Evolutionary conservation across 2,113 vertebrate genomes (phyloP).

Genomic region (Neolamprologus longior): DNA sequence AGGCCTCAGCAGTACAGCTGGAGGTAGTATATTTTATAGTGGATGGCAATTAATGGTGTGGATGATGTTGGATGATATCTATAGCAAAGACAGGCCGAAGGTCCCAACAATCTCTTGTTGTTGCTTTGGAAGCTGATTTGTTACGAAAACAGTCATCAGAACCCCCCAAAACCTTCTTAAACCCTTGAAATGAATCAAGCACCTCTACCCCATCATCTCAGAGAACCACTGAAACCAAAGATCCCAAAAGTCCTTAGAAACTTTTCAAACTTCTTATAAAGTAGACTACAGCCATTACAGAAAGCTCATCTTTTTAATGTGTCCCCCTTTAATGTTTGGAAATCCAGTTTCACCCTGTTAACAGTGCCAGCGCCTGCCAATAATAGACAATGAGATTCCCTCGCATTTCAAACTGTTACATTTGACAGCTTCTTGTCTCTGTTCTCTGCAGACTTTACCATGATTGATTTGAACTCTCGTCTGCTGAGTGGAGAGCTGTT

Average conservation of each 20-base stretch:
- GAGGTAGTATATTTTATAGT: not conserved
- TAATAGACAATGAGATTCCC: not conserved
- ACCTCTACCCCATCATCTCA: not conserved
- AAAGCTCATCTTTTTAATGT: not conserved
- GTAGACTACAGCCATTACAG: not conserved
- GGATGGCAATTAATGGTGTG: not conserved
- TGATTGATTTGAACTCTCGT: not conserved
- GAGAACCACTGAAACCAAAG: not conserved
- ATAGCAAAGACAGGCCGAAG: not conserved
- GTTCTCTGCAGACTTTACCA: not conserved
- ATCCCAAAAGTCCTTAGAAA: not conserved
- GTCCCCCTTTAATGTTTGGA: not conserved
- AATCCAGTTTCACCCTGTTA: not conserved
- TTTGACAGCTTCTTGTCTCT: not conserved
- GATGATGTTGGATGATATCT: not conserved
- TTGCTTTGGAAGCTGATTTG: not conserved
- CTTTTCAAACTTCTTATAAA: not conserved
- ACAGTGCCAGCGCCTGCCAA: not conserved
- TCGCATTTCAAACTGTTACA: not conserved
- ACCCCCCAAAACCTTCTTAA: not conserved
- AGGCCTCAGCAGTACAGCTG: not conserved
- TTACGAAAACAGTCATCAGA: not conserved
- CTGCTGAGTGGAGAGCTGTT: not conserved
- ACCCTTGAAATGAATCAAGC: not conserved
- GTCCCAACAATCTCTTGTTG: not conserved